Conservation (phyloP, 2,888 invertebrate genomes). For the Phoenoteleia sp. region DNA sequence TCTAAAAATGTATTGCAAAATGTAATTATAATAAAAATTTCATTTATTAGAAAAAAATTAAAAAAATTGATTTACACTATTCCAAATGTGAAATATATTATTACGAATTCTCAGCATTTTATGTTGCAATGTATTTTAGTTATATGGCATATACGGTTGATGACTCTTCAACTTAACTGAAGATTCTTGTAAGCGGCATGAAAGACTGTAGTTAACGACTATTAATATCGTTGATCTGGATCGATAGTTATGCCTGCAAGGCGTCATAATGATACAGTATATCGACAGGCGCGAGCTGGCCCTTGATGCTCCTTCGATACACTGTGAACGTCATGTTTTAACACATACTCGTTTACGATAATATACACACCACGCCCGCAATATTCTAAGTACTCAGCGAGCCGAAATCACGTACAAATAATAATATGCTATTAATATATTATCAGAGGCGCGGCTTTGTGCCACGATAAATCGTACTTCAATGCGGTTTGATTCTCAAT, state of each 20-base stretch:
- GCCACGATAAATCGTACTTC: constrained; percentile 61
- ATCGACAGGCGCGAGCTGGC: constrained; percentile 72
- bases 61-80: too few species aligned
- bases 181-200: constrained; percentile 72
- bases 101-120: constrained; percentile 39
- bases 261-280: constrained; percentile 84
- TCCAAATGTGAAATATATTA: too few species aligned
- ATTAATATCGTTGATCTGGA: constrained; percentile 85
- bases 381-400: constrained; percentile 62
- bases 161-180: constrained; percentile 31
- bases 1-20: too few species aligned
- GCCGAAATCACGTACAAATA: constrained; percentile 77
- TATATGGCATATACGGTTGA: constrained; percentile 52
- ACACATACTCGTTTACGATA: constrained; percentile 78
- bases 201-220: constrained; percentile 85
- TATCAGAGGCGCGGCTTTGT: constrained; percentile 67
- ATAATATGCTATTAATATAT: constrained; percentile 80
- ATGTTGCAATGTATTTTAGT: constrained; percentile 2
- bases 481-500: constrained; percentile 45
- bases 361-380: constrained; percentile 72
- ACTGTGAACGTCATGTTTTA: constrained; percentile 67
- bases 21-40: too few species aligned
- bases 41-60: too few species aligned
- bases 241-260: constrained; percentile 83
- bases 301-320: constrained; percentile 78